Percentiles rank a stretch among this genome's conserved stretches.
These are phyloP conservation scores for Mimas tiliae DNA, from an alignment of 2,888 invertebrate species.

Conservation along the genomic window DNA sequence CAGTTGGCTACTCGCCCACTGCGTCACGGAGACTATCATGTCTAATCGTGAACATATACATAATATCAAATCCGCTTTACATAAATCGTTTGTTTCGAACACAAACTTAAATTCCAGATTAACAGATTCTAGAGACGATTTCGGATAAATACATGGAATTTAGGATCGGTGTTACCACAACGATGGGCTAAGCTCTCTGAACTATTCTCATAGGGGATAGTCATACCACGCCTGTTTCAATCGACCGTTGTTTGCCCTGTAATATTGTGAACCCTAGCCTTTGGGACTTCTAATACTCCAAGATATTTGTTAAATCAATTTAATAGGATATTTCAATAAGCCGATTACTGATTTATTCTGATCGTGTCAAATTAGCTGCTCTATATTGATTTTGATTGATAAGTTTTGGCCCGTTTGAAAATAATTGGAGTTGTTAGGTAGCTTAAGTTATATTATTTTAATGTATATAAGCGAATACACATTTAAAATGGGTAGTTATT, in stretches of 20 bases:
- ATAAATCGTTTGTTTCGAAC: conserved; percentile 2
- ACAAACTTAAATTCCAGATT: conserved; percentile 30
- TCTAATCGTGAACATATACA: not conserved
- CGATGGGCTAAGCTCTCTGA: conserved; percentile 15
- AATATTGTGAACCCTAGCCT: conserved; percentile 2
- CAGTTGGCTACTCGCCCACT: too few species aligned
- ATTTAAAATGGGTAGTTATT: too few species aligned
- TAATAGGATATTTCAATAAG: conserved; percentile 14
- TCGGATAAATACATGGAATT: conserved; percentile 29
- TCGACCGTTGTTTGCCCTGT: not conserved
- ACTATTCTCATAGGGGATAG: conserved; percentile 23
- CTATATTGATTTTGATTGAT: not conserved
- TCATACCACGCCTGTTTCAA: conserved; percentile 24
- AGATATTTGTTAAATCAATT: conserved; percentile 18
- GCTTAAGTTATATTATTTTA: too few species aligned
- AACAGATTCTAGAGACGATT: conserved; percentile 30
- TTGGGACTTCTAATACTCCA: conserved; percentile 1
- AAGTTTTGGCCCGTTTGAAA: not conserved
- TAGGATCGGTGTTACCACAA: conserved; percentile 22
- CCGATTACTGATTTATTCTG: conserved; percentile 9
- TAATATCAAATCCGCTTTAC: not conserved
- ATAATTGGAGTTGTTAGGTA: not conserved
- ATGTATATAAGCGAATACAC: too few species aligned
- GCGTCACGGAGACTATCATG: too few species aligned
- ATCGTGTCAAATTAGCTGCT: conserved; percentile 12